phyloP scores from a whole-genome alignment of 2,888 invertebrate species.

The Neocrepidodera transversa region DNA sequence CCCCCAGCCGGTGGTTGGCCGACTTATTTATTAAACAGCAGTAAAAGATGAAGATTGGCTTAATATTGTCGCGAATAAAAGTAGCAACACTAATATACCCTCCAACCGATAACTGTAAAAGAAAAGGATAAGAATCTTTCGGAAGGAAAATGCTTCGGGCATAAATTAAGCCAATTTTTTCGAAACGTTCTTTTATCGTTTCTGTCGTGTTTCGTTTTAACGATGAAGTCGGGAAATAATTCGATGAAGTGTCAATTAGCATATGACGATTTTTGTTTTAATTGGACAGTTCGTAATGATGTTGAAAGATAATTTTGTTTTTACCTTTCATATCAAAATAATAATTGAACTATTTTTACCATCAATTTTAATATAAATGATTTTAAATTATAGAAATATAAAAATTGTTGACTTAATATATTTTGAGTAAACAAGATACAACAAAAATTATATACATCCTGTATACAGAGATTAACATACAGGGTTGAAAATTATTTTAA shows the following conservation, averaged over 20 bases:
- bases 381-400: too few species aligned
- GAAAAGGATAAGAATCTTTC: background rate
- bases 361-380: too few species aligned
- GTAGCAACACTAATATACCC: conserved; percentile 24
- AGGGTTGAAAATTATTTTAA: too few species aligned
- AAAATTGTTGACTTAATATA: too few species aligned
- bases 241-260: conserved; percentile 13
- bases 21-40: conserved; percentile 38
- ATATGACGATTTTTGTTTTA: conserved; percentile 5
- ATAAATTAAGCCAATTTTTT: conserved; percentile 21
- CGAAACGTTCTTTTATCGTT: conserved; percentile 14
- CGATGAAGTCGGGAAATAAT: background rate
- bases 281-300: background rate
- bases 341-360: too few species aligned
- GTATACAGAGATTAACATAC: too few species aligned
- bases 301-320: too few species aligned
- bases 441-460: too few species aligned
- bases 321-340: too few species aligned
- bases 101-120: conserved; percentile 21
- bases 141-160: conserved; percentile 1
- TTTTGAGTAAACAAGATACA: too few species aligned
- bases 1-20: conserved; percentile 6
- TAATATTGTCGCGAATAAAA: conserved; percentile 29
- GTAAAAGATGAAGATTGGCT: conserved; percentile 31
- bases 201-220: conserved; percentile 15